A percentile compares a stretch with the other conserved stretches of the same genome.
phyloP scores from a whole-genome alignment of 2,888 invertebrate genomes.

The Polydrusus tereticollis region DNA sequence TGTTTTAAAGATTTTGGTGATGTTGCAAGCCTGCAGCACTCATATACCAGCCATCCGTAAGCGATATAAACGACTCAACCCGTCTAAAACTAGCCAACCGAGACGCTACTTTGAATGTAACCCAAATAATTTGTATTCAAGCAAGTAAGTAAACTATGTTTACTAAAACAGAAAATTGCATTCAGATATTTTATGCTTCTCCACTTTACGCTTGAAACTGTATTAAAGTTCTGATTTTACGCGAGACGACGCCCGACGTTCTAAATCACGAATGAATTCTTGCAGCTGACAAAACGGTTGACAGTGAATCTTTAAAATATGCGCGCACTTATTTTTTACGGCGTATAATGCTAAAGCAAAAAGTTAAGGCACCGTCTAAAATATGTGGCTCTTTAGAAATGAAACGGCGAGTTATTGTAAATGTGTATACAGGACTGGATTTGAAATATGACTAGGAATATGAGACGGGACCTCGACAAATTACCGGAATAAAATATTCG shows the following conservation, averaged over 20 bases:
- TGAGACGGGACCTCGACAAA: background rate
- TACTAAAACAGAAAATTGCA: background rate
- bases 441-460: conserved; percentile 4
- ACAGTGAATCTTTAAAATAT: conserved; percentile 18
- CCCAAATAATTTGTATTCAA: background rate
- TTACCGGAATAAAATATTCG: background rate
- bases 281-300: conserved; percentile 9
- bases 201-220: background rate
- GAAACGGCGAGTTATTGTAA: background rate
- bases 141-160: background rate
- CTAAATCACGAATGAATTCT: conserved; percentile 15
- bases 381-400: conserved; percentile 1
- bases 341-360: background rate
- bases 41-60: too few relatives aligned
- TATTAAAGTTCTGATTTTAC: background rate
- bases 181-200: too few relatives aligned
- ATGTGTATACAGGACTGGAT: background rate
- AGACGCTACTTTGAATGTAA: background rate
- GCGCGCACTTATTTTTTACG: conserved; percentile 13
- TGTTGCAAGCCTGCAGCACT: too few relatives aligned
- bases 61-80: too few relatives aligned
- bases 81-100: background rate
- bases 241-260: background rate
- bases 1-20: too few relatives aligned
- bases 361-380: conserved; percentile 6